These are phyloP conservation scores for Cyclina sinensis DNA, from an alignment of 1,140 invertebrate species.

Conservation along the genomic window DNA sequence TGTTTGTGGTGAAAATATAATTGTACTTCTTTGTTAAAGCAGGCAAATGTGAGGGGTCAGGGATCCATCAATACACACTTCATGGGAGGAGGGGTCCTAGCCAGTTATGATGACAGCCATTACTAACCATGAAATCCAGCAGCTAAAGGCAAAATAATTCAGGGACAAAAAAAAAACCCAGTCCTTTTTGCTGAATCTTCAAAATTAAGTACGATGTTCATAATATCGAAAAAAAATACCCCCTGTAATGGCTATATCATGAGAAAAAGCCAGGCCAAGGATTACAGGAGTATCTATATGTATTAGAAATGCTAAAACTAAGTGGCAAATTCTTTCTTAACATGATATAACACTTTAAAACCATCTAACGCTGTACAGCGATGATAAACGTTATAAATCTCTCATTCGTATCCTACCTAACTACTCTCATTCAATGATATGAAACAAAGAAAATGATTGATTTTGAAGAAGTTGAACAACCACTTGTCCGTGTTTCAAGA, in stretches of 20 bases:
- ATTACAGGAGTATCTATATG: slow-evolving; percentile 6
- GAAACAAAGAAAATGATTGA: slow-evolving; percentile 17
- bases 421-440: slow-evolving; percentile 1
- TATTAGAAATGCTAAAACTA: slow-evolving; percentile 9
- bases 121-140: too few species aligned
- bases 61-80: too few species aligned
- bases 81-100: too few species aligned
- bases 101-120: too few species aligned
- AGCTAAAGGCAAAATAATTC: too few species aligned
- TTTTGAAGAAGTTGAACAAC: slow-evolving; percentile 19
- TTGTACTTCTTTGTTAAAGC: too few species aligned
- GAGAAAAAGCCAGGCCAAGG: neutral
- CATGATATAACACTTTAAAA: slow-evolving; percentile 19
- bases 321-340: neutral
- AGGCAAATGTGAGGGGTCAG: too few species aligned
- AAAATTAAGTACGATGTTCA: neutral
- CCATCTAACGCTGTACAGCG: neutral
- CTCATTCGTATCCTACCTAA: neutral
- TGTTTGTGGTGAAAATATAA: too few species aligned
- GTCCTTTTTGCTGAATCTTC: neutral
- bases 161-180: too few species aligned
- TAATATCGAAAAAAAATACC: neutral
- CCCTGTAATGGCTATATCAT: slow-evolving; percentile 8
- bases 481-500: neutral
- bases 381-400: slow-evolving; percentile 18